Base-by-base conservation (phyloP, 2,888 invertebrate species). In the Schrankia costaestrigalis region DNA sequence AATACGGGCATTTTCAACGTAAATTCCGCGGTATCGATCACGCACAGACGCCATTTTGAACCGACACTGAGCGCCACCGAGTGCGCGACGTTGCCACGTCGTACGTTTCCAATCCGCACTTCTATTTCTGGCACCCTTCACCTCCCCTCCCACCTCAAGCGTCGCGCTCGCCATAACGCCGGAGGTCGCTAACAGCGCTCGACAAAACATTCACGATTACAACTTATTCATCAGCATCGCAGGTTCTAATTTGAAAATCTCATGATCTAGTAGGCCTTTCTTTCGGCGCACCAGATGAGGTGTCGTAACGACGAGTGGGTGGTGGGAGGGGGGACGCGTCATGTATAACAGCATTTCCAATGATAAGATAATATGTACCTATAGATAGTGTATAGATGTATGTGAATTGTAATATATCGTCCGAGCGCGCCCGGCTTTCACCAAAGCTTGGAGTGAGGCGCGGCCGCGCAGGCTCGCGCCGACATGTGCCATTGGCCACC, bases 401-500 rank as follows among this genome's bases (percentile, higher is more conserved):
- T 49, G 46, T 56, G 50, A 58, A 62, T 59, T 61, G 58, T 69
- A 62, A 58, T 65, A 68, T 60, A 60, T 65, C 62, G 61, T 61
- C 51, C 66, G 58, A 67, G 66, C 63, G 48, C 49, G 73, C 71
- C 78, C 74, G 84, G 89, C 86, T 88, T 86, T 86, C 82, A 84
- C 86, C 78, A 56, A 61, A 58, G 58, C 53, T 46, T 53, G 43
- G 35, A 50, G 73, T 58, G 76, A 78, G 78, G 82, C 77, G 73
- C 76, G 73, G 88, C 84, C 78, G 80, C 82, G 90, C 84, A 82
- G 71, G 78, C 74, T 71, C 78, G 82, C 73, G 73, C 78, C 86
- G 87, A 87, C 90, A 89, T 89, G 89, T 90, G 85, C 86, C 78
- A 91, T 91, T 91, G 91, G 91, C 80, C 83, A 80, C 78, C 78